A percentile compares a stretch with the other conserved stretches of the same genome.
Evolutionary conservation across 2,113 vertebrate genomes (phyloP).

Genomic region (Motacilla alba): DNA sequence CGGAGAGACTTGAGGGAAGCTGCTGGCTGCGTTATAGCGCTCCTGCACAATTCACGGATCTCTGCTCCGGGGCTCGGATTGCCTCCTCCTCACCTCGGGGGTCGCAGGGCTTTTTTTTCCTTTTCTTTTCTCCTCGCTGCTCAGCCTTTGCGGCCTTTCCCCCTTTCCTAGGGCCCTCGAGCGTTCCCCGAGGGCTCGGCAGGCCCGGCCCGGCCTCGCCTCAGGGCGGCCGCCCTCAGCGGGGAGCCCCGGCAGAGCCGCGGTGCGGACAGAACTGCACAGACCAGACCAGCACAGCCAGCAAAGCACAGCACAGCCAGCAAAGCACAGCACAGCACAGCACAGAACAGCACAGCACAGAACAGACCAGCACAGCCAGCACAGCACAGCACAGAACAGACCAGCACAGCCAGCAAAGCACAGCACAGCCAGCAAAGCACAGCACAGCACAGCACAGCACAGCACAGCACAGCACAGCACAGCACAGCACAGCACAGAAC

Average conservation of each 20-base stretch:
- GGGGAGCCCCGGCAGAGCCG: background rate
- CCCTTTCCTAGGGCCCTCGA: fast-evolving
- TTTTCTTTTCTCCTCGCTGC: background rate
- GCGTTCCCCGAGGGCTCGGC: fast-evolving
- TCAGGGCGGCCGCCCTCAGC: background rate
- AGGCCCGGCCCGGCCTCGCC: background rate
- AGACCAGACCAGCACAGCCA: too few species aligned
- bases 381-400: too few species aligned
- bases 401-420: too few species aligned
- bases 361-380: too few species aligned
- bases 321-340: too few species aligned
- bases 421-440: too few species aligned
- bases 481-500: too few species aligned
- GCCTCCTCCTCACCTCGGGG: background rate
- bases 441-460: too few species aligned
- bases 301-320: too few species aligned
- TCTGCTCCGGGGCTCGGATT: background rate
- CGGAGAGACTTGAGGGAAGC: background rate
- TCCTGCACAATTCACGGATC: fast-evolving
- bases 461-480: too few species aligned
- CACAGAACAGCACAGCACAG: too few species aligned
- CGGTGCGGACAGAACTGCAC: too few species aligned
- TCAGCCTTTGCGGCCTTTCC: background rate
- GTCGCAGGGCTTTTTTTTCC: background rate
- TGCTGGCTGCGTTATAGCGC: background rate